phyloP scores from a whole-genome alignment of 2,888 invertebrate species.

The Torymus texanus region DNA sequence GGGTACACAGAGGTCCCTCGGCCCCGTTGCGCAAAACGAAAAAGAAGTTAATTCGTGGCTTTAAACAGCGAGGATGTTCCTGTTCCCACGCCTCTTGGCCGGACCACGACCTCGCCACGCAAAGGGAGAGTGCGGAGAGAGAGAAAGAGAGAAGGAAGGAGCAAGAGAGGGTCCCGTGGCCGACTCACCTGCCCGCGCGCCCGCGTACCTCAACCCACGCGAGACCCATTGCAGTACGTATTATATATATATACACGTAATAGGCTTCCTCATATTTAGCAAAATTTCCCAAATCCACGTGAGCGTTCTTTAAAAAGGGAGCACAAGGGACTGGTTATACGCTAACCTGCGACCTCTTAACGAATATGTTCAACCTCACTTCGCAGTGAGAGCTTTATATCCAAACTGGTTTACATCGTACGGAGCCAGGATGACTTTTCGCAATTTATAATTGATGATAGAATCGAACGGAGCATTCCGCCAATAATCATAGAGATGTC shows the following conservation, averaged over 20 bases:
- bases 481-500: too few species aligned
- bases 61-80: conserved; percentile 63
- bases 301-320: neutral
- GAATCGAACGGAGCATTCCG: too few species aligned
- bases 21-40: conserved; percentile 52
- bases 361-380: too few species aligned
- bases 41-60: conserved; percentile 66
- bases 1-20: conserved; percentile 1
- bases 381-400: too few species aligned
- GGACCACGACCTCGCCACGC: conserved; percentile 65
- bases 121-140: conserved; percentile 51
- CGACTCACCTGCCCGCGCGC: conserved; percentile 14
- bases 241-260: conserved; percentile 11
- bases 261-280: conserved; percentile 38
- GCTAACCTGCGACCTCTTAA: too few species aligned
- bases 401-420: too few species aligned
- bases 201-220: neutral
- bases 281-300: neutral
- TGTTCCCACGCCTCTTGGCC: conserved; percentile 65
- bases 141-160: neutral
- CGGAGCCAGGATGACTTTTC: too few species aligned
- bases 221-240: too few species aligned
- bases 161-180: neutral
- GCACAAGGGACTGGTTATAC: neutral
- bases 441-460: too few species aligned